Conservation (phyloP, 2,888 invertebrate genomes). For the Agrochola circellaris region DNA sequence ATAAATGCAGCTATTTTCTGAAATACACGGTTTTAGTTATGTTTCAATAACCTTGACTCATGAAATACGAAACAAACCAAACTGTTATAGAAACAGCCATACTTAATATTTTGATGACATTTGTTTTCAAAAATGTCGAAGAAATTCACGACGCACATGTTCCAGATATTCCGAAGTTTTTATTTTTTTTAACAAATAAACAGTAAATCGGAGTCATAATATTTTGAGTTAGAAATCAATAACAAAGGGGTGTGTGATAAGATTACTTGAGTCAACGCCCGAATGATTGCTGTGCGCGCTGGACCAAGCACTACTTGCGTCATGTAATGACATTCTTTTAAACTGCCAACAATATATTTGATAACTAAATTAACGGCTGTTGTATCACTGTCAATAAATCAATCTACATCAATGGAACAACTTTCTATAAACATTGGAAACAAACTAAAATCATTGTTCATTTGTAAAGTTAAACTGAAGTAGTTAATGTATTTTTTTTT, state of each 20-base stretch:
- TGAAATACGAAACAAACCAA: too few species aligned
- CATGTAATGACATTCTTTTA: slow-evolving; percentile 57
- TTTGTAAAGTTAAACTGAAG: not conserved
- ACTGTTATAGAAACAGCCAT: too few species aligned
- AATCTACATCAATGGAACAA: slow-evolving; percentile 23
- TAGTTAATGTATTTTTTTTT: too few species aligned
- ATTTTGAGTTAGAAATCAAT: slow-evolving; percentile 79
- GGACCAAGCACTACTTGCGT: slow-evolving; percentile 69
- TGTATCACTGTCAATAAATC: slow-evolving; percentile 29
- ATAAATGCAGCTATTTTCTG: not conserved
- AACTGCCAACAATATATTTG: slow-evolving; percentile 17
- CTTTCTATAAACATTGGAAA: not conserved
- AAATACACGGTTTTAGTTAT: too few species aligned
- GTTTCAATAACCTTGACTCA: too few species aligned
- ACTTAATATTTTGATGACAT: not conserved
- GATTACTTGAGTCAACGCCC: slow-evolving; percentile 76
- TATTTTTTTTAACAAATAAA: slow-evolving; percentile 21
- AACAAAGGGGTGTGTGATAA: slow-evolving; percentile 76
- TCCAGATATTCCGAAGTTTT: not conserved
- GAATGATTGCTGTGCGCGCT: slow-evolving; percentile 61
- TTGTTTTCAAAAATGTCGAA: not conserved
- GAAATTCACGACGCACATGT: not conserved
- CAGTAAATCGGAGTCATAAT: slow-evolving; percentile 62
- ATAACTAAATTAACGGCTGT: slow-evolving; percentile 22
- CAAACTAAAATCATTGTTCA: slow-evolving; percentile 8